These are phyloP conservation scores for Eupithecia inturbata DNA, from an alignment of 2,888 invertebrate species.

Conservation along the genomic window DNA sequence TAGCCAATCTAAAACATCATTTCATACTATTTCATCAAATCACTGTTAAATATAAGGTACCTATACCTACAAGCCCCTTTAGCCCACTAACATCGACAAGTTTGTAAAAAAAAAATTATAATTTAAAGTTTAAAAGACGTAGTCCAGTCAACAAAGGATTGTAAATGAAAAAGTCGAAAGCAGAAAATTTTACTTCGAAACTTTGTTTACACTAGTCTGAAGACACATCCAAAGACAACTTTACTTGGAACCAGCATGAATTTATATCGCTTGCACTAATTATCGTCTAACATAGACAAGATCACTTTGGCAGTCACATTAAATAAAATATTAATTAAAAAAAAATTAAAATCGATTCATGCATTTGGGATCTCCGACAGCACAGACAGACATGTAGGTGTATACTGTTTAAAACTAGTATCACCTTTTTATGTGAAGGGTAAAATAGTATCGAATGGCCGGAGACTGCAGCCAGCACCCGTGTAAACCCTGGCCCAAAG, in stretches of 20 bases:
- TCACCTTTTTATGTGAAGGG: too few relatives aligned
- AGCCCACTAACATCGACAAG: too few relatives aligned
- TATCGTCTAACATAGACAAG: neutral
- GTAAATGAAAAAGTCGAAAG: too few relatives aligned
- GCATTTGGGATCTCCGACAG: neutral
- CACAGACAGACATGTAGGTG: too few relatives aligned
- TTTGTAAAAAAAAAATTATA: too few relatives aligned
- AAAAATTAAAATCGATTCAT: neutral
- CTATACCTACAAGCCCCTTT: too few relatives aligned
- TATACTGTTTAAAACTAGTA: too few relatives aligned
- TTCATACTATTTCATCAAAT: neutral
- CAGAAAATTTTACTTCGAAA: too few relatives aligned
- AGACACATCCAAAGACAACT: neutral
- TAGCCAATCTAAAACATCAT: neutral
- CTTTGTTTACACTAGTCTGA: too few relatives aligned
- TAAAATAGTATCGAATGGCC: constrained; percentile 7
- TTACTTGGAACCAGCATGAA: neutral
- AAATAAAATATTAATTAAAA: neutral
- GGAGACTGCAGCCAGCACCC: neutral
- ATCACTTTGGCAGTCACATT: neutral
- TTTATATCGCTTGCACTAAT: neutral
- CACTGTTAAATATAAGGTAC: too few relatives aligned
- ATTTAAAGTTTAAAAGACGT: too few relatives aligned
- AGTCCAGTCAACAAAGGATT: too few relatives aligned
- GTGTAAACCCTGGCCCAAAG: constrained; percentile 28